Evolutionary conservation across 2,113 vertebrate species (phyloP).

Genomic region (Epinephelus lanceolatus): DNA sequence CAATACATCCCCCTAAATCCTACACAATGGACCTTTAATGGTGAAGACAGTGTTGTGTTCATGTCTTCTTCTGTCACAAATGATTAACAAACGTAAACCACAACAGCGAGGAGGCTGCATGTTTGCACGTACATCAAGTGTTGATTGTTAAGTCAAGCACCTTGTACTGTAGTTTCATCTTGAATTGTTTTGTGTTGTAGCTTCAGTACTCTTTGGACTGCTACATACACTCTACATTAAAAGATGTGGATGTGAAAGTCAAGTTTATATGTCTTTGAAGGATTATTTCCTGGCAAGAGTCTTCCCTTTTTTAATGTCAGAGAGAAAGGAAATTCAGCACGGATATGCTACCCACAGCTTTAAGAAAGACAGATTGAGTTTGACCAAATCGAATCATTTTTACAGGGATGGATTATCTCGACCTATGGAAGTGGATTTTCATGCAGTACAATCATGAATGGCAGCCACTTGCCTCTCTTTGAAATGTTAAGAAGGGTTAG

Average conservation of each 20-base stretch:
- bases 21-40: too few species aligned
- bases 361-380: not conserved
- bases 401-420: not conserved
- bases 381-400: not conserved
- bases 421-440: not conserved
- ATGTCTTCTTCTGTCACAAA: not conserved
- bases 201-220: not conserved
- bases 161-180: not conserved
- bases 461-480: not conserved
- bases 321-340: not conserved
- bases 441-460: not conserved
- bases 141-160: not conserved
- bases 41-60: not conserved
- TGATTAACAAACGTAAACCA: not conserved
- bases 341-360: not conserved
- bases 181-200: too few species aligned
- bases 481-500: not conserved
- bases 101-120: not conserved
- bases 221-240: not conserved
- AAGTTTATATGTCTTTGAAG: not conserved
- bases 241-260: not conserved
- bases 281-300: conserved; percentile 34
- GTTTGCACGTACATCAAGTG: not conserved
- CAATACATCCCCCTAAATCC: too few species aligned
- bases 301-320: not conserved